Evolutionary conservation across 35 echinoderm and acorn worm species (phyloP).

Genomic region (Patiria miniata): DNA sequence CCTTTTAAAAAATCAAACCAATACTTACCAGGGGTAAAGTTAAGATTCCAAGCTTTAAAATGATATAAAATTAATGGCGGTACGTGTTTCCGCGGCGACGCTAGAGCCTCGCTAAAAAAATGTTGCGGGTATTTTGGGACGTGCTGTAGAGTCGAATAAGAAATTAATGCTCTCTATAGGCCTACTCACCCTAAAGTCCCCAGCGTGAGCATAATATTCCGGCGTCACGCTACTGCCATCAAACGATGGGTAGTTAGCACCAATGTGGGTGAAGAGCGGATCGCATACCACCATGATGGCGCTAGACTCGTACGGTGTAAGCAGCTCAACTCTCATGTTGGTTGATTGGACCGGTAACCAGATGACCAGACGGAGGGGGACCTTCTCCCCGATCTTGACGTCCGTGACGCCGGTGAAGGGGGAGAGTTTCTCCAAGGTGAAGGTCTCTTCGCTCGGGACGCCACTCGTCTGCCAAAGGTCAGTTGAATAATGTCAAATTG

Average conservation of each 20-base stretch:
- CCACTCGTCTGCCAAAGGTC: conserved; percentile 36
- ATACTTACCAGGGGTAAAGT: no score
- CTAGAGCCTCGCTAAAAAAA: no score
- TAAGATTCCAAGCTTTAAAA: no score
- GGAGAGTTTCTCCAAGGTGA: conserved; percentile 77
- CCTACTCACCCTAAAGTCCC: conserved; percentile 71
- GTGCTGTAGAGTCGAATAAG: no score
- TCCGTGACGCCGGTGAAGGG: conserved; percentile 36
- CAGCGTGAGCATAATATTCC: conserved; percentile 40
- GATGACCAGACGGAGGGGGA: conserved; percentile 68
- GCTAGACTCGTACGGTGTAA: conserved; percentile 68
- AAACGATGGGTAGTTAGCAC: conserved; percentile 59
- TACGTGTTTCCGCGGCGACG: no score
- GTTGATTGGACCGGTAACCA: conserved; percentile 75
- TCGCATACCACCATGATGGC: conserved; percentile 77
- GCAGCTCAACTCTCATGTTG: conserved; percentile 59
- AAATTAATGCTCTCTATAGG: no score
- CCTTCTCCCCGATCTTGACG: conserved; percentile 58
- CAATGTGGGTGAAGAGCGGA: conserved; percentile 61
- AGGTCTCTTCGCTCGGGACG: conserved; percentile 53
- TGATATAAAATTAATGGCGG: no score
- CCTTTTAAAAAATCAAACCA: no score
- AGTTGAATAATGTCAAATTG: no score
- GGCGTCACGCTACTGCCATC: not conserved
- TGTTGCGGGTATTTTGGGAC: no score